These are phyloP conservation scores for Salvelinus namaycush DNA, from an alignment of 2,113 vertebrate species.

Conservation along the genomic window DNA sequence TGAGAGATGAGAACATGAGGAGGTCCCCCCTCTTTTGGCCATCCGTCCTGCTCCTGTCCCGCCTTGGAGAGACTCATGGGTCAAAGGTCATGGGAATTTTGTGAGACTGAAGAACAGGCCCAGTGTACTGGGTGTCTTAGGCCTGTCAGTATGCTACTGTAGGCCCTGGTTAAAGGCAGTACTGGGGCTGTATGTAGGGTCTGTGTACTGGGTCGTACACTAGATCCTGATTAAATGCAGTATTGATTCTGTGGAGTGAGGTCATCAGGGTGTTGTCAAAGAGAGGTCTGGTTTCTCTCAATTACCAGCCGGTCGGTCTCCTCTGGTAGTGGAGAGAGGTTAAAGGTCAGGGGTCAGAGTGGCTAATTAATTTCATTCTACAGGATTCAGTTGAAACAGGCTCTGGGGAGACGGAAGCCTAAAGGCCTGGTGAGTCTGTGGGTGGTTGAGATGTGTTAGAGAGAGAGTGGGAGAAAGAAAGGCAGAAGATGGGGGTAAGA, in stretches of 20 bases:
- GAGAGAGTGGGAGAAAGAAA: conserved; percentile 13
- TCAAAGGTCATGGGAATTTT: neutral
- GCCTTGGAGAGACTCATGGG: too few relatives aligned
- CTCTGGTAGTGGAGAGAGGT: conserved; percentile 34
- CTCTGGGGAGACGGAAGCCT: conserved; percentile 8
- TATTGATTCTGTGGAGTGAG: conserved; percentile 43
- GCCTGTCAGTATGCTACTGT: neutral
- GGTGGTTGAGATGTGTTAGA: neutral
- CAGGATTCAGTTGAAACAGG: conserved; percentile 45
- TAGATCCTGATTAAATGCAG: conserved; percentile 45
- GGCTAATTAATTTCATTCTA: conserved; percentile 57
- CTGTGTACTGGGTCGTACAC: too few relatives aligned
- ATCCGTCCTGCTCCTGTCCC: too few relatives aligned
- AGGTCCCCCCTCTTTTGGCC: too few relatives aligned
- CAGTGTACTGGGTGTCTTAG: neutral
- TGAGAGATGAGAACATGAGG: too few relatives aligned
- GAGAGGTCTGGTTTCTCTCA: conserved; percentile 36
- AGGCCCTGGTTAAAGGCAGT: conserved; percentile 45
- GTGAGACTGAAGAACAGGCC: neutral
- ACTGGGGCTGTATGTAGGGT: conserved; percentile 33
- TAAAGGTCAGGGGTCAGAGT: conserved; percentile 44
- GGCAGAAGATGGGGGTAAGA: neutral
- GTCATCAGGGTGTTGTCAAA: conserved; percentile 18
- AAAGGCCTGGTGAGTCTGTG: neutral
- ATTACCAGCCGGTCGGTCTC: conserved; percentile 45